Conservation (phyloP, 2,797 vertebrate genomes). For the Enteromius argenteus region DNA sequence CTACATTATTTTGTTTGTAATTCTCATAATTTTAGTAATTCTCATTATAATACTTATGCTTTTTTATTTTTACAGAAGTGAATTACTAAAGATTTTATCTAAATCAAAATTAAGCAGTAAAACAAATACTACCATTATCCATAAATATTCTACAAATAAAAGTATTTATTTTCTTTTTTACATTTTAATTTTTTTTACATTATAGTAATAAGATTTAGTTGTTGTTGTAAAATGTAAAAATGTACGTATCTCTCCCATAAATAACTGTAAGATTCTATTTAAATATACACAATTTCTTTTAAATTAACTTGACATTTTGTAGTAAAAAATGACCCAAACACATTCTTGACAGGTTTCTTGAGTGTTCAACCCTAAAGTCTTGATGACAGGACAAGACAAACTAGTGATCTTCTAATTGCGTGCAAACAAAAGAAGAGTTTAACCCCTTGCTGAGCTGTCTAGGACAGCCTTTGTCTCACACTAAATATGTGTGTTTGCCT, state of each 20-base stretch:
- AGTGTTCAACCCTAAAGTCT: constrained; percentile 31
- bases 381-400: constrained; percentile 44
- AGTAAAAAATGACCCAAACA: not conserved
- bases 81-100: not conserved
- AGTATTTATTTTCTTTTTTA: not conserved
- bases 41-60: not conserved
- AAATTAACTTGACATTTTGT: not conserved
- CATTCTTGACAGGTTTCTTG: constrained; percentile 6
- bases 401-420: constrained; percentile 57
- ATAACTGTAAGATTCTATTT: not conserved
- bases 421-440: constrained; percentile 58
- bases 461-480: constrained; percentile 83
- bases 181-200: not conserved
- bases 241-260: not conserved
- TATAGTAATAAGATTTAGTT: not conserved
- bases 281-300: not conserved
- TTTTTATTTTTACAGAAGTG: not conserved
- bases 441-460: constrained; percentile 58
- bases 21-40: not conserved
- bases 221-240: not conserved
- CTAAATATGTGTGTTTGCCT: constrained; percentile 88
- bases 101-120: not conserved
- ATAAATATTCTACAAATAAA: not conserved
- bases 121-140: not conserved
- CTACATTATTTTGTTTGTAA: not conserved